Conservation (phyloP, 2,888 invertebrate genomes). For the Pheosia tremula region DNA sequence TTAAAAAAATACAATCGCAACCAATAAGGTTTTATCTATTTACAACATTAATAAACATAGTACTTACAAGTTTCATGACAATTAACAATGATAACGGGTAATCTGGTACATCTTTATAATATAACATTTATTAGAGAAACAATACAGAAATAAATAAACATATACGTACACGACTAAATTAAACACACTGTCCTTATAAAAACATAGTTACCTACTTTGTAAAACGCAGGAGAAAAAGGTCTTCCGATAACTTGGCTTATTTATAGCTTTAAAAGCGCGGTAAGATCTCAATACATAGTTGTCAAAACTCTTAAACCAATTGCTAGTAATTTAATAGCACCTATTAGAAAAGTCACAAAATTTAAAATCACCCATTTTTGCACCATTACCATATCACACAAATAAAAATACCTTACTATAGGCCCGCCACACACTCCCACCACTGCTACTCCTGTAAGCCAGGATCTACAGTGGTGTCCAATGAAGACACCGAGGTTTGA, state of each 20-base stretch:
- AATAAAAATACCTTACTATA: neutral
- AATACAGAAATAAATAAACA: too few species aligned
- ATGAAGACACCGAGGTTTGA: too few species aligned
- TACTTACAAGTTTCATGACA: neutral
- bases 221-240: conserved; percentile 6
- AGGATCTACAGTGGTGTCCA: too few species aligned
- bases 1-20: neutral
- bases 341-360: conserved; percentile 28
- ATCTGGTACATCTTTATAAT: neutral
- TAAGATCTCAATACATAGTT: conserved; percentile 23
- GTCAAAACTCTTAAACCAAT: conserved; percentile 24
- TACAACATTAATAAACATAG: conserved; percentile 17
- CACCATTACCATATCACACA: conserved; percentile 24
- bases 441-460: too few species aligned
- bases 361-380: conserved; percentile 16
- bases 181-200: neutral
- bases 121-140: neutral
- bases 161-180: neutral
- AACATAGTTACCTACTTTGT: neutral
- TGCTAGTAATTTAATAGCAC: conserved; percentile 38
- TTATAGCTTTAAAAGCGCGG: conserved; percentile 33
- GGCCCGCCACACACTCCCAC: too few species aligned
- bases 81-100: neutral
- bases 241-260: conserved; percentile 14
- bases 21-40: conserved; percentile 9